These are phyloP conservation scores for Macquaria australasica DNA, from an alignment of 2,113 vertebrate species.

Conservation along the genomic window DNA sequence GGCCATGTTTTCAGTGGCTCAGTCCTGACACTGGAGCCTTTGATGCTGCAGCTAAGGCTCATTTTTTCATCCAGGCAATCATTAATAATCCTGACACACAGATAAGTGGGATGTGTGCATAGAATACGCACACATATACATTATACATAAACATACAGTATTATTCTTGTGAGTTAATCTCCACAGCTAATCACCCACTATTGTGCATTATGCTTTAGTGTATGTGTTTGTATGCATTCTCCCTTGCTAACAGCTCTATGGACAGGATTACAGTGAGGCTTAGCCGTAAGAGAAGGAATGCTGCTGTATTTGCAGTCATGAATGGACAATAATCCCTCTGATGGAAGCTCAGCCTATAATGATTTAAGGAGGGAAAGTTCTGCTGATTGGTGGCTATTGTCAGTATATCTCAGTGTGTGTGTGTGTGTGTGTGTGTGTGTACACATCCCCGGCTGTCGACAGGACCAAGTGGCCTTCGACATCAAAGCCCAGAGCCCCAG, in stretches of 20 bases:
- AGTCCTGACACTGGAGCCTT: conserved; percentile 1
- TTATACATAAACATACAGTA: background rate
- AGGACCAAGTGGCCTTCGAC: conserved; percentile 47
- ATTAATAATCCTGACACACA: conserved; percentile 33
- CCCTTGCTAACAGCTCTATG: conserved; percentile 9
- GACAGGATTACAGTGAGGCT: conserved; percentile 27
- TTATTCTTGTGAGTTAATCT: conserved; percentile 15
- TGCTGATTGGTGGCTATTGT: conserved; percentile 40
- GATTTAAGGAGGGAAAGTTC: conserved; percentile 48
- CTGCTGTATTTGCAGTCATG: conserved; percentile 41
- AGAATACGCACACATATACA: background rate
- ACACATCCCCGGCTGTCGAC: conserved; percentile 44
- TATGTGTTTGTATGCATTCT: conserved; percentile 1
- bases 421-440: background rate
- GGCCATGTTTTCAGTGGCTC: background rate
- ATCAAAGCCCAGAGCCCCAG: conserved; percentile 48
- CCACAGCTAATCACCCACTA: background rate
- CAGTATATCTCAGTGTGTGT: background rate
- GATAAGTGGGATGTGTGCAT: background rate
- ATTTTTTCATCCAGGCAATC: conserved; percentile 25
- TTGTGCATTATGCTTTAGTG: background rate
- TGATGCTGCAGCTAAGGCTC: conserved; percentile 22
- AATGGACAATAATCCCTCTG: conserved; percentile 46
- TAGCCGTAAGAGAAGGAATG: conserved; percentile 33
- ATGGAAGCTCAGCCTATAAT: conserved; percentile 43